Percentiles rank a stretch among this genome's conserved stretches.
Conservation (phyloP, 2,797 vertebrate species). For the Syngnathus rostellatus region DNA sequence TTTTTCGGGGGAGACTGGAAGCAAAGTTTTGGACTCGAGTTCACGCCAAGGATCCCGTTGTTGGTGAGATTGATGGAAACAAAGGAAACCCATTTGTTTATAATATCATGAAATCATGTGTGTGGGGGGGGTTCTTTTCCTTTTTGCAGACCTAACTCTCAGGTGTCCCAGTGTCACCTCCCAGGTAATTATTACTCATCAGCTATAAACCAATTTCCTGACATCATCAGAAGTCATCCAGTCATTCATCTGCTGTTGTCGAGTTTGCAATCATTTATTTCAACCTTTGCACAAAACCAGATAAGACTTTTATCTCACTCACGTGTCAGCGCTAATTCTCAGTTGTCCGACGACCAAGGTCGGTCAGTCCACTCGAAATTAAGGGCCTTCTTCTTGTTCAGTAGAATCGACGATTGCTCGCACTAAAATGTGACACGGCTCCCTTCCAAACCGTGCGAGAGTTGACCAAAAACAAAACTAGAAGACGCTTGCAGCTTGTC, state of each 20-base stretch:
- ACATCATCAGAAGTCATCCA: not conserved
- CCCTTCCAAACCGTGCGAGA: not conserved
- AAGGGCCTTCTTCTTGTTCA: not conserved
- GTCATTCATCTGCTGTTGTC: not conserved
- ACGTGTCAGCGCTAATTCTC: not conserved
- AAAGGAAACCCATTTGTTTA: not conserved
- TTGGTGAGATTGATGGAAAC: constrained; percentile 38
- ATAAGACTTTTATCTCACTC: not conserved
- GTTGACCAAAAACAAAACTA: constrained; percentile 8
- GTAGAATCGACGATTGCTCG: not conserved
- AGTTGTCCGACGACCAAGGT: not conserved
- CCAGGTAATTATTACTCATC: constrained; percentile 43
- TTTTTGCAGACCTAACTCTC: constrained; percentile 44
- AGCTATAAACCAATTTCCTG: not conserved
- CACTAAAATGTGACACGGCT: not conserved
- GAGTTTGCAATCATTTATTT: not conserved
- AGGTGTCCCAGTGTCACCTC: constrained; percentile 27
- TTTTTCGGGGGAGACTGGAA: constrained; percentile 35
- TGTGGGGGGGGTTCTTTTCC: not conserved
- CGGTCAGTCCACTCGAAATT: not conserved
- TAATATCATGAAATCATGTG: not conserved
- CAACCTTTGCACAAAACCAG: not conserved
- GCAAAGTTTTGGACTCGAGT: constrained; percentile 51
- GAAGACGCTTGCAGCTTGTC: constrained; percentile 8
- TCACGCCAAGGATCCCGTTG: constrained; percentile 42